phyloP scores from a whole-genome alignment of 2,797 vertebrate genomes.

The Bradypus variegatus region DNA sequence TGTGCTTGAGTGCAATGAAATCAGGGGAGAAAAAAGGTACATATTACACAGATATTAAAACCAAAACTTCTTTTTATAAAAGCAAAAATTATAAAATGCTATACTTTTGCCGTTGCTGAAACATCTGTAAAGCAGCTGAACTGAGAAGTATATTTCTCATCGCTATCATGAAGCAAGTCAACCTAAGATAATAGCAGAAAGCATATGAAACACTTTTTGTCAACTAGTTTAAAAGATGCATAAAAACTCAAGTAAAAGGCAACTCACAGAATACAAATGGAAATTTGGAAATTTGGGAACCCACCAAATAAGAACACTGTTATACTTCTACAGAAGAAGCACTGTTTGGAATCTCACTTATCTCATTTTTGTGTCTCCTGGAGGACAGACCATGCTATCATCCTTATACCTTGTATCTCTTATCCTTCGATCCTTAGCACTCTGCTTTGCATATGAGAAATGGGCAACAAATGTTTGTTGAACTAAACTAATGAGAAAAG shows the following conservation, averaged over 20 bases:
- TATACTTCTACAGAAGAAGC: neutral
- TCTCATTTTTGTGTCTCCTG: neutral
- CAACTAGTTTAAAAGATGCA: neutral
- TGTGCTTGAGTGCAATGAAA: conserved; percentile 13
- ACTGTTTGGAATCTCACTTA: neutral
- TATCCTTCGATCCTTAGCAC: neutral
- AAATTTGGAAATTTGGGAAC: neutral
- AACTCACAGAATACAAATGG: neutral
- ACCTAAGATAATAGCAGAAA: neutral
- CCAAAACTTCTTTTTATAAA: conserved; percentile 9
- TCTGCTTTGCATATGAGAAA: neutral
- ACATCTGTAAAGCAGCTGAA: neutral
- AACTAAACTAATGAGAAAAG: conserved; percentile 9
- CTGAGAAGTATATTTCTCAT: neutral
- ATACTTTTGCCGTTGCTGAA: conserved; percentile 13
- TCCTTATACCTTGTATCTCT: neutral
- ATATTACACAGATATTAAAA: conserved; percentile 2
- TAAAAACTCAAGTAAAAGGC: neutral
- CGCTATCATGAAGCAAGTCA: conserved; percentile 25
- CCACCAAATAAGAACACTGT: neutral
- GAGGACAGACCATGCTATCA: neutral
- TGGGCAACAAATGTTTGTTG: neutral
- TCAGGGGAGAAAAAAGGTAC: neutral
- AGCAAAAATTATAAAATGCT: neutral
- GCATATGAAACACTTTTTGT: neutral